phyloP scores from a whole-genome alignment of 2,888 invertebrate species.

The Polyploca ridens region DNA sequence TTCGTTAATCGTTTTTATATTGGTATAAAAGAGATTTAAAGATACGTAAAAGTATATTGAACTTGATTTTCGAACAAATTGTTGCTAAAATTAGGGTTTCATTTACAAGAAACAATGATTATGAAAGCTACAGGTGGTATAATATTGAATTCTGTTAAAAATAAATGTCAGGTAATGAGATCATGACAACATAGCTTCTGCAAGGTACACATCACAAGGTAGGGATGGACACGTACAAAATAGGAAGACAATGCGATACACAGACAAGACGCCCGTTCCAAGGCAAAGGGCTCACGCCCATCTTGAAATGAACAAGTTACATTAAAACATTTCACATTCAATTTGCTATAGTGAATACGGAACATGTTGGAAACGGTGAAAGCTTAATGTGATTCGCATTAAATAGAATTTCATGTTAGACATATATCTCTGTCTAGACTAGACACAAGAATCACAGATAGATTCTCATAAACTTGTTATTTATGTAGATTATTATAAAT shows the following conservation, averaged over 20 bases:
- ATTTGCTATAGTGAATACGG: conserved; percentile 48
- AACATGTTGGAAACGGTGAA: conserved; percentile 59
- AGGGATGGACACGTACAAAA: conserved; percentile 23
- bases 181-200: background rate
- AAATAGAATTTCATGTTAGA: conserved; percentile 68
- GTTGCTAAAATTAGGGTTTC: background rate
- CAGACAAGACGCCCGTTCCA: conserved; percentile 28
- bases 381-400: conserved; percentile 65
- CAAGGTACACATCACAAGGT: background rate
- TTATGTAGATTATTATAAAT: conserved; percentile 42
- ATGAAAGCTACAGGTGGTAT: background rate
- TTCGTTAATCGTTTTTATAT: conserved; percentile 41
- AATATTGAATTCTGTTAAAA: background rate
- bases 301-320: conserved; percentile 34
- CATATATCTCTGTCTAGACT: conserved; percentile 42
- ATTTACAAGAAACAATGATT: background rate
- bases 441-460: conserved; percentile 31
- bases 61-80: background rate
- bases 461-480: conserved; percentile 40
- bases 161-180: background rate
- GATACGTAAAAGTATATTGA: conserved; percentile 12
- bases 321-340: conserved; percentile 58
- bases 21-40: conserved; percentile 23
- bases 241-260: conserved; percentile 6
- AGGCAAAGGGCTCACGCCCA: conserved; percentile 24